phyloP scores from a whole-genome alignment of 2,797 vertebrate species.

The Podargus strigoides region DNA sequence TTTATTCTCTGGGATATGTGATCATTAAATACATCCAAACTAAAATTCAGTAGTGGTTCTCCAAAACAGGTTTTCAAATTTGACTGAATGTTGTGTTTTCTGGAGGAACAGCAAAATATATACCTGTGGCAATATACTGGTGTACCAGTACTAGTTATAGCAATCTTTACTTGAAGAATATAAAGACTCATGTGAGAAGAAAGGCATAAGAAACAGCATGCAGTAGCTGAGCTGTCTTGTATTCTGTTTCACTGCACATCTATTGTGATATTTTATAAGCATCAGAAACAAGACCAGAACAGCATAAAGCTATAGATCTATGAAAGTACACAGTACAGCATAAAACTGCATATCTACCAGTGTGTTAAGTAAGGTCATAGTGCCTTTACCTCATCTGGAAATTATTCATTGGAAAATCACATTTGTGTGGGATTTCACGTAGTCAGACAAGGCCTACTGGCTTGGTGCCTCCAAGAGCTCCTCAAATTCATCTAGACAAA shows the following conservation, averaged over 20 bases:
- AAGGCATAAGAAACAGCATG: neutral
- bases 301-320: neutral
- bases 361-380: neutral
- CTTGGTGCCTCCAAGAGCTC: neutral
- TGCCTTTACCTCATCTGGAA: neutral
- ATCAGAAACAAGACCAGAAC: neutral
- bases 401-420: neutral
- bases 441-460: neutral
- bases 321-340: neutral
- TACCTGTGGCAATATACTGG: neutral
- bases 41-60: neutral
- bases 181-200: neutral
- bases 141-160: neutral
- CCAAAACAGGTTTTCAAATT: neutral
- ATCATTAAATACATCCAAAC: neutral
- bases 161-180: neutral
- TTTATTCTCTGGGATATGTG: neutral
- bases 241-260: neutral
- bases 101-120: neutral
- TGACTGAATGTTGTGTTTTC: neutral
- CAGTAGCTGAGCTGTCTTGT: neutral
- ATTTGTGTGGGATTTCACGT: neutral
- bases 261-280: neutral
- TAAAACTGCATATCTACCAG: neutral
- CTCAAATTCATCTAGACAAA: neutral